These are phyloP conservation scores for Limnephilus auricula DNA, from an alignment of 2,888 invertebrate species.

Conservation along the genomic window DNA sequence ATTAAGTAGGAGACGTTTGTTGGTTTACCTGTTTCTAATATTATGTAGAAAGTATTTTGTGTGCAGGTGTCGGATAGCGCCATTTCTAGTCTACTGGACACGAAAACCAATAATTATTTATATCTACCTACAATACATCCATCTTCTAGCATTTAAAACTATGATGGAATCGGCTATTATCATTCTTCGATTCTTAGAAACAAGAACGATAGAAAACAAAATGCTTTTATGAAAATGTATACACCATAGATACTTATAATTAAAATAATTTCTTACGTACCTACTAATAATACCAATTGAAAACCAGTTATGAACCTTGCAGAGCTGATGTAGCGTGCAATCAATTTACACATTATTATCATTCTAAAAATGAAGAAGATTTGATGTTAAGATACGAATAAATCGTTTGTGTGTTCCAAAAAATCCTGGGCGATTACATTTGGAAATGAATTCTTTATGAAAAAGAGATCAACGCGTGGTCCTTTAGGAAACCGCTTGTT, in stretches of 20 bases:
- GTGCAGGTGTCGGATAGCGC: constrained; percentile 7
- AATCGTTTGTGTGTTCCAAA: not conserved
- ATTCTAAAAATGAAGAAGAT: not conserved
- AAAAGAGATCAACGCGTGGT: constrained; percentile 16
- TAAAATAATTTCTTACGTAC: not conserved
- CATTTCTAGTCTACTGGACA: not conserved
- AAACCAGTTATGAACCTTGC: not conserved
- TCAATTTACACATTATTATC: not conserved
- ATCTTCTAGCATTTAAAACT: too few species aligned
- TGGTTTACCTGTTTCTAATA: constrained; percentile 13
- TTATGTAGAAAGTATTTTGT: not conserved
- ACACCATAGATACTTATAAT: not conserved
- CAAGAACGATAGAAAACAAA: not conserved
- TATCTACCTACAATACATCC: not conserved
- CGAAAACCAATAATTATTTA: not conserved
- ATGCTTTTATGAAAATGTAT: not conserved
- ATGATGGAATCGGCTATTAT: too few species aligned
- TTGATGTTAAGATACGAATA: not conserved
- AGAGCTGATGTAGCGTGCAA: not conserved
- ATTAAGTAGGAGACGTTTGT: not conserved
- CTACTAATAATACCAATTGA: not conserved
- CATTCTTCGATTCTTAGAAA: not conserved
- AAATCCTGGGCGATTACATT: not conserved
- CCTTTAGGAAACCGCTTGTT: not conserved
- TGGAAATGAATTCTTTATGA: not conserved